A percentile compares a stretch with the other conserved stretches of the same genome.
These are phyloP conservation scores for Rhyacophila brunnea DNA, from an alignment of 1,140 invertebrate species.

Conservation along the genomic window DNA sequence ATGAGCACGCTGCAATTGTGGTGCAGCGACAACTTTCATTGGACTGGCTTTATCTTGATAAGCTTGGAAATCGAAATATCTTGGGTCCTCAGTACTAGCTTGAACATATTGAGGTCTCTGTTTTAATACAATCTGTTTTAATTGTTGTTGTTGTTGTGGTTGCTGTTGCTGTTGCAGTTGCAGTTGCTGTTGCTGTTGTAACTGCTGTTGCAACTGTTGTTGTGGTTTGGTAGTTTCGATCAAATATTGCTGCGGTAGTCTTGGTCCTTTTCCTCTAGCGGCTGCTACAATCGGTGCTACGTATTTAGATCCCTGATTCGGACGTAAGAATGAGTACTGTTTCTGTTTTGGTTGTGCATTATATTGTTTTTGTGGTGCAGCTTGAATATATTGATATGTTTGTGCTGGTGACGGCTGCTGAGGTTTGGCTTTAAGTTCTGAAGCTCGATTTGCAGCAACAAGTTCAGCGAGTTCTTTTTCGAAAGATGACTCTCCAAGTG, in stretches of 20 bases:
- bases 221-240: constrained; percentile 34
- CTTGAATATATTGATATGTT: constrained; percentile 6
- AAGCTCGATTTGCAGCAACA: constrained; percentile 29
- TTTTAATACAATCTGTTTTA: constrained; percentile 13
- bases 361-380: constrained; percentile 8
- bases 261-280: constrained; percentile 19
- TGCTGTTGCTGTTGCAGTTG: constrained; percentile 18
- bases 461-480: constrained; percentile 33
- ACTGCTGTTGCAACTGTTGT: constrained; percentile 5
- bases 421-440: constrained; percentile 27
- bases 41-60: constrained; percentile 25
- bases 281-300: constrained; percentile 11
- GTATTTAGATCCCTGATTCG: constrained; percentile 22
- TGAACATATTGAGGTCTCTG: constrained; percentile 23
- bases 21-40: constrained; percentile 31
- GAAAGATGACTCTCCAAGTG: constrained; percentile 24
- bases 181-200: constrained; percentile 19
- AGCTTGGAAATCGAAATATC: constrained; percentile 20
- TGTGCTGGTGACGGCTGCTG: constrained; percentile 2
- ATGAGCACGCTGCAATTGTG: constrained; percentile 24
- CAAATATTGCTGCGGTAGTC: constrained; percentile 31
- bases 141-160: constrained; percentile 20
- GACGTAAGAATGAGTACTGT: constrained; percentile 4
- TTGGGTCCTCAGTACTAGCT: constrained; percentile 22
- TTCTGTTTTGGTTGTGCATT: constrained; percentile 11